Percentiles rank a stretch among this genome's conserved stretches.
These are phyloP conservation scores for Spheniscus humboldti DNA, from an alignment of 2,797 vertebrate species.

Conservation along the genomic window DNA sequence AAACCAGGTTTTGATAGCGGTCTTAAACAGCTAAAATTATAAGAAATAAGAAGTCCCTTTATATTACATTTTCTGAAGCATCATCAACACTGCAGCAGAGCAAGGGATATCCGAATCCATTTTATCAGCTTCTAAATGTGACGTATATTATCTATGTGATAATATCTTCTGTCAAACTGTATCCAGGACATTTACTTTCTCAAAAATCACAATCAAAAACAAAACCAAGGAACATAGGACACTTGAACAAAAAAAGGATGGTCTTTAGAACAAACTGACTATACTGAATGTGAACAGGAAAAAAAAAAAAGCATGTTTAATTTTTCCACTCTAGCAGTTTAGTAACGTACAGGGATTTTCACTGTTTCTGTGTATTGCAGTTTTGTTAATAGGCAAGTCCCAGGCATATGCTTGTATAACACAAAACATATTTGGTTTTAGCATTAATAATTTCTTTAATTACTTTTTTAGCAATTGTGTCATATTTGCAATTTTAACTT, in stretches of 20 bases:
- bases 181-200: neutral
- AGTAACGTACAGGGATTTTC: conserved; percentile 18
- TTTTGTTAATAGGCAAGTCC: conserved; percentile 40
- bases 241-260: neutral
- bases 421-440: conserved; percentile 30
- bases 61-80: conserved; percentile 1
- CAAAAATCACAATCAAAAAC: neutral
- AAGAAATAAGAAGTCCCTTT: neutral
- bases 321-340: conserved; percentile 34
- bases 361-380: conserved; percentile 13
- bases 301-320: neutral
- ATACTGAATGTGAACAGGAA: neutral
- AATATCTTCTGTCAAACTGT: neutral
- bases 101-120: neutral
- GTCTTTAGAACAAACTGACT: neutral
- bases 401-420: conserved; percentile 15
- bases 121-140: neutral
- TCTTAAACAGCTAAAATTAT: neutral
- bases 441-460: conserved; percentile 53
- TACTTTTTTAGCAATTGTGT: conserved; percentile 23
- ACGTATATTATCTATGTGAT: neutral
- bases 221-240: neutral
- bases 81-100: neutral
- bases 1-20: neutral
- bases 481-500: conserved; percentile 34